A percentile compares a stretch with the other conserved stretches of the same genome.
Conservation (phyloP, 2,888 invertebrate genomes). For the Neoitamus cyanurus region DNA sequence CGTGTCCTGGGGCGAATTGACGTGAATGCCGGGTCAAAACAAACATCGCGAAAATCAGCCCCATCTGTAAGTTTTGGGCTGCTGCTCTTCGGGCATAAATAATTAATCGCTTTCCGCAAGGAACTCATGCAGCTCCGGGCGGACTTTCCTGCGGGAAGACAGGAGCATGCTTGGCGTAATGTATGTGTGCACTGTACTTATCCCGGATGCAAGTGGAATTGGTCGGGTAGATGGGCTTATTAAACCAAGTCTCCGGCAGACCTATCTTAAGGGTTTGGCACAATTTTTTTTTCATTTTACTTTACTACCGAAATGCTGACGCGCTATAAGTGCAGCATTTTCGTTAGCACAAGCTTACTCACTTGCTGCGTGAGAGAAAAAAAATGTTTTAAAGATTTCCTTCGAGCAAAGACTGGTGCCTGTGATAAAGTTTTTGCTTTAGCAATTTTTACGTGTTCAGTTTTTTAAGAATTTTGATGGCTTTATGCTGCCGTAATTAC, state of each 20-base stretch:
- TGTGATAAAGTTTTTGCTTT: neutral
- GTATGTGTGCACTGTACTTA: neutral
- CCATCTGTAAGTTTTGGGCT: slow-evolving; percentile 16
- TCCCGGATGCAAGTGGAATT: neutral
- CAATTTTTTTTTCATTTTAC: neutral
- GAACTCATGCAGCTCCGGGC: neutral
- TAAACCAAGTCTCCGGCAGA: neutral
- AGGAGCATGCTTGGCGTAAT: neutral
- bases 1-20: neutral
- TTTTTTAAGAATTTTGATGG: neutral
- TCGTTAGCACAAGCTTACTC: neutral
- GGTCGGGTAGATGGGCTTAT: neutral
- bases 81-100: neutral
- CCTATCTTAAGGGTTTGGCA: neutral
- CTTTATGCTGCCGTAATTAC: neutral
- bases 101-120: slow-evolving; percentile 12
- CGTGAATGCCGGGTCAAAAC: slow-evolving; percentile 12
- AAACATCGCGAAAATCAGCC: slow-evolving; percentile 10
- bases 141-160: neutral
- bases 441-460: neutral
- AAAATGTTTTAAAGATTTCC: neutral
- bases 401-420: neutral
- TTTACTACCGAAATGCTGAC: neutral
- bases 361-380: neutral
- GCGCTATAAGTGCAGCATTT: neutral